These are phyloP conservation scores for Muscicapa adusta DNA, from an alignment of 2,113 vertebrate genomes.

Conservation along the genomic window DNA sequence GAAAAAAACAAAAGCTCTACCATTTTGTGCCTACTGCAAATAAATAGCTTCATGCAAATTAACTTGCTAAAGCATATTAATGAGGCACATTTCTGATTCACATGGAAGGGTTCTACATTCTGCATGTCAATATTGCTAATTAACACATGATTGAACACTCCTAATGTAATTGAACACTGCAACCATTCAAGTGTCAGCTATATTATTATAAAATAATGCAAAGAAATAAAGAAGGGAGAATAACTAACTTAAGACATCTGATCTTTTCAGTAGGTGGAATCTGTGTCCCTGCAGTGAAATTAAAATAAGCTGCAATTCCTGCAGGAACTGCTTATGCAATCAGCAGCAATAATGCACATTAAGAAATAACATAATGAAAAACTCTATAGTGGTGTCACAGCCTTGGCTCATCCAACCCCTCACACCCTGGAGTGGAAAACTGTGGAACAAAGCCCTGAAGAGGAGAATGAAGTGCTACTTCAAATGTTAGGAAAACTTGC, in stretches of 20 bases:
- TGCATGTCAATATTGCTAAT: background rate
- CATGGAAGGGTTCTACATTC: background rate
- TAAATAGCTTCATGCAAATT: background rate
- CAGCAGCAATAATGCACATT: constrained; percentile 55
- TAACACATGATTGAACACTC: background rate
- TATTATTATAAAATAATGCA: background rate
- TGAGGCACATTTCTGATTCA: background rate
- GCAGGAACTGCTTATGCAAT: constrained; percentile 78
- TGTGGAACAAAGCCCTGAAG: background rate
- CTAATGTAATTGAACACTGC: background rate
- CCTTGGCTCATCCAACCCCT: background rate
- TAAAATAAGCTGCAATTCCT: constrained; percentile 60
- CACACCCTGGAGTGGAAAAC: background rate
- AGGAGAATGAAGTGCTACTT: background rate
- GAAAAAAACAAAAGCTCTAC: background rate
- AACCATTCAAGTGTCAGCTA: background rate
- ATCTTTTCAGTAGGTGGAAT: background rate
- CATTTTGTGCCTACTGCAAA: background rate
- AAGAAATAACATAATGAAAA: background rate
- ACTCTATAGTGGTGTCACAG: background rate
- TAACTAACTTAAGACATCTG: background rate
- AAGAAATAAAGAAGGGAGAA: background rate
- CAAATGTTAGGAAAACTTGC: background rate
- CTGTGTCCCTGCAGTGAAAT: constrained; percentile 61
- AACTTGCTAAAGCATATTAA: background rate